phyloP scores from a whole-genome alignment of 2,797 vertebrate species.

The Limosa lapponica region DNA sequence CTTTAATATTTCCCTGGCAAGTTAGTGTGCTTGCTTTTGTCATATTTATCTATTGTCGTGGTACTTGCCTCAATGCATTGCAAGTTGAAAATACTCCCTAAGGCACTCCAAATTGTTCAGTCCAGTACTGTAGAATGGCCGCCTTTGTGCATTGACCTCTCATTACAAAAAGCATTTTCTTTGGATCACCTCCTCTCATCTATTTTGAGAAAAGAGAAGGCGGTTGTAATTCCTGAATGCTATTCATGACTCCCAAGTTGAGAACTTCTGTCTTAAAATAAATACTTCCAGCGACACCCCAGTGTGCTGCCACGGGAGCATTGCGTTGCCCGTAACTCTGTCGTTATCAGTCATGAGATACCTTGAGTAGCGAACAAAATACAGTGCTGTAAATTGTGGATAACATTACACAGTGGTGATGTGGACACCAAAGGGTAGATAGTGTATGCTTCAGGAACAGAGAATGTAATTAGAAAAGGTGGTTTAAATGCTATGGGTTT shows the following conservation, averaged over 20 bases:
- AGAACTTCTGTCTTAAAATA: not conserved
- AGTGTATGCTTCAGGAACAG: not conserved
- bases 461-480: not conserved
- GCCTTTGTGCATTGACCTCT: not conserved
- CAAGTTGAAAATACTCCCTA: not conserved
- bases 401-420: not conserved
- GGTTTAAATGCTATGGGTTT: not conserved
- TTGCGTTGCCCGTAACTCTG: not conserved
- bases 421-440: not conserved
- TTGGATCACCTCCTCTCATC: not conserved
- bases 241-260: not conserved
- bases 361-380: not conserved
- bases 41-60: not conserved
- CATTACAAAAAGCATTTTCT: not conserved
- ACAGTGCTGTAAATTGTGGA: not conserved
- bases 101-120: not conserved
- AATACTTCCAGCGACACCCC: not conserved
- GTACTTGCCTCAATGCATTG: not conserved
- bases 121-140: not conserved
- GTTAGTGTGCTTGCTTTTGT: not conserved
- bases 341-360: not conserved
- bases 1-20: not conserved
- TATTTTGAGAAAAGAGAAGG: not conserved
- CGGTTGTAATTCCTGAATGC: not conserved
- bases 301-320: fast-evolving